Evolutionary conservation across 2,113 vertebrate species (phyloP), one percentile per base, ranked within the genome.

Genomic region (Prionailurus viverrinus): DNA sequence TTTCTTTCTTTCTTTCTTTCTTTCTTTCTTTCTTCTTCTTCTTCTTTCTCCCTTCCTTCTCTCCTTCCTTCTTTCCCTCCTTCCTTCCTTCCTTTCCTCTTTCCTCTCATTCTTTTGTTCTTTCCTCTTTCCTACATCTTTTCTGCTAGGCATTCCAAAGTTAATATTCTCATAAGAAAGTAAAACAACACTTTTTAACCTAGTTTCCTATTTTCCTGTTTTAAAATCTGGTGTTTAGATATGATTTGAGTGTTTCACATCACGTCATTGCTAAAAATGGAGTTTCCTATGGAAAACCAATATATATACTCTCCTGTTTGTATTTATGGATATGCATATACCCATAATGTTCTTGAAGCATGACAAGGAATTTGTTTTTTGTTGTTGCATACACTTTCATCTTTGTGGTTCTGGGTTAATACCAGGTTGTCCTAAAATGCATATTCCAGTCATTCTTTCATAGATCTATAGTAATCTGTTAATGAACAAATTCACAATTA

Each of bases 401-500:
- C 41, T 21, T 65, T 83, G 25, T 78, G 51, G 31, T 90, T 45
- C 31, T 95, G 82, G 25, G 19, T 83, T 79, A 78, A 55, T 79
- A 84, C 11, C 29, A 83, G 61, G 13, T 71, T 91, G 53, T 93
- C 33, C n/a, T 68, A 21, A 84, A 41, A 82, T 73, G 33, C 66
- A 91, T 48, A 81, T 86, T 86, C 41, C 18, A 73, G 39, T 51
- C 16, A 18, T 82, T 65, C 29, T 95, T 97, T 94, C n/a, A n/a
- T 58, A 85, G 21, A 61, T 66, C 11, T 83, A 36, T 36, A 63
- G 19, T 53, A 90, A 65, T 82, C 8, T 92, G 15, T 61, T 95
- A 88, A 88, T 80, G 65, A 96, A 78, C 7, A 90, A 65, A 83
- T 83, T 82, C 15, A 93, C 29, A 61, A 86, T 79, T 82, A 94